Conservation (phyloP, 2,797 vertebrate species). For the Phoeniculus purpureus region DNA sequence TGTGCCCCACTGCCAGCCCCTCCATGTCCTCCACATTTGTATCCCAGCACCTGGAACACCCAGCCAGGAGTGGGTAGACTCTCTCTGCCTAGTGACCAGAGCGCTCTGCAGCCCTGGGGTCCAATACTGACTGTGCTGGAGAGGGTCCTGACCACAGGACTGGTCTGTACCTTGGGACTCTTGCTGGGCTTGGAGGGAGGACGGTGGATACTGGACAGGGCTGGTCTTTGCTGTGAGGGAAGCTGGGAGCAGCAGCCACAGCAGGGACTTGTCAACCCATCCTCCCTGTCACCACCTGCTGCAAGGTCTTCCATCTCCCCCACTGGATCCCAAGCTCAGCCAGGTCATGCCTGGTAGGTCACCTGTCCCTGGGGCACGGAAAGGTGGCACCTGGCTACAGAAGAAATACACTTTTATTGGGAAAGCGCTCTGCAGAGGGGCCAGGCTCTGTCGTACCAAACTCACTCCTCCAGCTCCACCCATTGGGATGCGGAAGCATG, state of each 20-base stretch:
- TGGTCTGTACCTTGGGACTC: accelerated
- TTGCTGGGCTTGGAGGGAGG: not conserved
- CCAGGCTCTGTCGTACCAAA: slow-evolving; percentile 59
- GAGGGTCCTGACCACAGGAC: not conserved
- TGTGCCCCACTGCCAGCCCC: not conserved
- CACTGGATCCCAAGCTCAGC: no score
- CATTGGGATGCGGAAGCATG: not conserved
- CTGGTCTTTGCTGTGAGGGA: not conserved
- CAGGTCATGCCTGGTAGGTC: accelerated
- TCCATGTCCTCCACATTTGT: not conserved
- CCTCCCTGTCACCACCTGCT: not conserved
- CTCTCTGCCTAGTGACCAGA: not conserved
- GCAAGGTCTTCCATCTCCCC: not conserved
- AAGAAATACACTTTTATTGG: slow-evolving; percentile 71
- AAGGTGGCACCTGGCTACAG: not conserved
- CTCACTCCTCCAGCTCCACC: not conserved
- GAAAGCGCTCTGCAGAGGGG: slow-evolving; percentile 60
- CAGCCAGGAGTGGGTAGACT: not conserved
- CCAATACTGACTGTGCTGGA: not conserved
- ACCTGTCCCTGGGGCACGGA: not conserved
- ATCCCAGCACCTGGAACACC: not conserved
- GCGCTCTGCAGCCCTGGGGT: not conserved
- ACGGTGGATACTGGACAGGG: not conserved
- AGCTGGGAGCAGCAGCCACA: not conserved
- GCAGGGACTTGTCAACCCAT: not conserved